Evolutionary conservation across 2,888 invertebrate species (phyloP).

Genomic region (Megamerina dolium): DNA sequence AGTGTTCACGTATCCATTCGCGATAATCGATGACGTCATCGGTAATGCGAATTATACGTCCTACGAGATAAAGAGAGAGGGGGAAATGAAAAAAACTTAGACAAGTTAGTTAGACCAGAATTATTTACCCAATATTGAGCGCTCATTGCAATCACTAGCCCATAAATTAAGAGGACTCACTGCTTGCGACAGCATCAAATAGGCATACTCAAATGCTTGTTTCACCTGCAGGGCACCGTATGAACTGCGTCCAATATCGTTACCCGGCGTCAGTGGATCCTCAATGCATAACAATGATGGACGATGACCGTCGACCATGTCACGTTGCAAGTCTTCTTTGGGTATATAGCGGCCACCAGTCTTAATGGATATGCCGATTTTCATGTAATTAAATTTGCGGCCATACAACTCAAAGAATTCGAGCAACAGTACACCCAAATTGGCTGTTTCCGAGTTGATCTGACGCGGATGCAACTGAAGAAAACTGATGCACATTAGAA

Average conservation of each 20-base stretch:
- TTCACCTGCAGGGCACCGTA: constrained; percentile 70
- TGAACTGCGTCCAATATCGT: constrained; percentile 96
- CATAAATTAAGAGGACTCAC: constrained; percentile 55
- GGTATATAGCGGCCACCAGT: constrained; percentile 90
- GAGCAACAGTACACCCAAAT: constrained; percentile 89
- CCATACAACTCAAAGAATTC: constrained; percentile 98
- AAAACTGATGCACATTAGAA: constrained; percentile 97
- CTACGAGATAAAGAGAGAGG: constrained; percentile 39
- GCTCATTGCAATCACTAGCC: constrained; percentile 54
- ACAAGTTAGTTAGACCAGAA: neutral
- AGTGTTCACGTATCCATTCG: constrained; percentile 50
- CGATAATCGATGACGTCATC: constrained; percentile 77
- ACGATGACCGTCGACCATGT: constrained; percentile 90
- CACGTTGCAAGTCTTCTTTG: constrained; percentile 87
- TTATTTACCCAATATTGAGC: constrained; percentile 59
- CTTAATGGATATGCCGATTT: constrained; percentile 79
- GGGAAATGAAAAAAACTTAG: neutral
- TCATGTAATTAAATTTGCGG: constrained; percentile 90
- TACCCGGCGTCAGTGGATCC: constrained; percentile 92
- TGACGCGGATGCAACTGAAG: constrained; percentile 85
- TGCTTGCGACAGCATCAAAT: constrained; percentile 73
- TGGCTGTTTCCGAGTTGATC: constrained; percentile 63
- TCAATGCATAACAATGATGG: constrained; percentile 94
- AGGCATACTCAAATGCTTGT: constrained; percentile 95
- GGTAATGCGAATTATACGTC: constrained; percentile 86